Evolutionary conservation across 2,797 vertebrate genomes (phyloP), one percentile per base, ranked within the genome.

Genomic region (Enteromius radiatus): DNA sequence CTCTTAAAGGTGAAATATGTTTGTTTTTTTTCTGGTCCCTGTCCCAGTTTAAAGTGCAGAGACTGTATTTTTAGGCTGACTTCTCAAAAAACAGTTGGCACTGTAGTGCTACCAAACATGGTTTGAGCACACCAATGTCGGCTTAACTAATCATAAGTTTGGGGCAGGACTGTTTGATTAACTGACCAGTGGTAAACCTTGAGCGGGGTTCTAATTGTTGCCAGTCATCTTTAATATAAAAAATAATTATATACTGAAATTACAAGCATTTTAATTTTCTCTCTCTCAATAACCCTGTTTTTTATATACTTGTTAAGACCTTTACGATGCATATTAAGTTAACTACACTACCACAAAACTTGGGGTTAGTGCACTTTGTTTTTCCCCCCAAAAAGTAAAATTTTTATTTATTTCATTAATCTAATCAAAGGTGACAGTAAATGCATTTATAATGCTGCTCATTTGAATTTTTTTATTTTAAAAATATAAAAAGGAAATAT

Each of bases 21-120:
- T 26, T 26, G 2, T 43, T 8, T 7, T 4, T 70, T 70, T 69
- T 70, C 15, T 0, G 3, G 26, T 70, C 43, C 15, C 26, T 47
- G 19, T 71, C 45, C 45, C 5, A 21, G 45, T 52, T 19, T 73
- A 52, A 73, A 52, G 68, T 47, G 68, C 68, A 70, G 43, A 47
- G 68, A 70, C 23, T 26, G 8, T 47, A 71, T 71, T 31, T 1
- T 1, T 73, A 21, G 17, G 10, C 11, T 73, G 26, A 73, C 52
- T 63, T 9, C 28, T 73, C 5, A 52, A 33, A 21, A 52, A 28
- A n/a, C n/a, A n/a, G 26, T 63, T 63, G 11, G 4, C 5, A 15
- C 26, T 49, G 23, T 47, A 17, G 43, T 4, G 6, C 3, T 17
- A 19, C 8, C n/a, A 45, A 45, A 28, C 8, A 10, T 28, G 47